These are phyloP conservation scores for Sphyrna mokarran DNA, from an alignment of 2,113 vertebrate species.

Conservation along the genomic window DNA sequence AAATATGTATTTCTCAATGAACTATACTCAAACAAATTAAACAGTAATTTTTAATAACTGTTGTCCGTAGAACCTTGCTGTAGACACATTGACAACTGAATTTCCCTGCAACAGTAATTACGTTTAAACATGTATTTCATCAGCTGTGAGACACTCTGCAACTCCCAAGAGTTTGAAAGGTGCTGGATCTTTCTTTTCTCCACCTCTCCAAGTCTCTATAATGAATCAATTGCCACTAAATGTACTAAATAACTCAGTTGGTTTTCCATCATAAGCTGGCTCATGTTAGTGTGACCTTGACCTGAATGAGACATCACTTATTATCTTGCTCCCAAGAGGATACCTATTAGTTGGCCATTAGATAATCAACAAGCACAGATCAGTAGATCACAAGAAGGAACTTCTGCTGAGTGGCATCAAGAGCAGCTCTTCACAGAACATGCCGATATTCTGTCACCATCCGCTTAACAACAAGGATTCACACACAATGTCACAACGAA, in stretches of 20 bases:
- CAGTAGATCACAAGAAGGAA: background rate
- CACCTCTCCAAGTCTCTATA: background rate
- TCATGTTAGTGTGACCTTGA: too few species aligned
- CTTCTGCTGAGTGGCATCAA: background rate
- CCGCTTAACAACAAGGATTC: background rate
- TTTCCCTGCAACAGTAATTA: background rate
- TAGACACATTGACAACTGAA: background rate
- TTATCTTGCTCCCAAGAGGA: too few species aligned
- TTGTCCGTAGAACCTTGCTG: background rate
- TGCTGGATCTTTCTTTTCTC: background rate
- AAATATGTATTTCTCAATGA: background rate
- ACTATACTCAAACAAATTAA: background rate
- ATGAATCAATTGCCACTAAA: too few species aligned
- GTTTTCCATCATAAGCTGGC: too few species aligned
- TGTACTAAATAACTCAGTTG: too few species aligned
- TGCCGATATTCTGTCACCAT: background rate
- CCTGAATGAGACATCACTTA: too few species aligned
- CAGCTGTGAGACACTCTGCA: background rate
- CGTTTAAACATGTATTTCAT: background rate
- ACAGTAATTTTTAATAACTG: background rate
- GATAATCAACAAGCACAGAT: background rate
- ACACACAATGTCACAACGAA: background rate
- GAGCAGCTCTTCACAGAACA: background rate
- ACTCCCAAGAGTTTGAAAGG: background rate
- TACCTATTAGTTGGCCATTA: background rate